Base-by-base conservation (phyloP, 2,113 vertebrate species). In the Acrocephalus kingi region DNA sequence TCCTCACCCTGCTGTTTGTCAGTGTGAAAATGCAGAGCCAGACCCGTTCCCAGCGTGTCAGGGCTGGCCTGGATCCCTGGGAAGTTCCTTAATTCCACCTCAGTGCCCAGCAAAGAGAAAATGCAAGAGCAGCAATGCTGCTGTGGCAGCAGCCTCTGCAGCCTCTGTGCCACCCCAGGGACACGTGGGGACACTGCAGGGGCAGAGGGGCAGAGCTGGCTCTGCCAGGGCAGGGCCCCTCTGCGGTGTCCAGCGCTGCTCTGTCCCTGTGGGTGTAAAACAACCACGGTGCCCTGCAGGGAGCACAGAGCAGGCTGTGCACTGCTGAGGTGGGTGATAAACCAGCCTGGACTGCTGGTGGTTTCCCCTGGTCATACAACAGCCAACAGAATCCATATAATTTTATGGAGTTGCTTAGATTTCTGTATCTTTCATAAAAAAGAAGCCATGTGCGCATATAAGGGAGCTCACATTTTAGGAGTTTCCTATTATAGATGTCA, bases 181-280 rank as follows among this genome's bases (percentile, higher is more conserved):
- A 24, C 37, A 15, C 2, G 12, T 31, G 52, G 71, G 90, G 31
- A 52, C 1, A 10, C 22, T 33, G 46, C 16, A 12, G 33, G 59
- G 85, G 46, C 62, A n/a, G 49, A 43, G 41, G 49, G 68, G 43
- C 55, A 37, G 64, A 30, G 73, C 52, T 45, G 77, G 45, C 11
- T 30, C 39, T 49, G 62, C 8, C 33, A 15, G 10, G 61, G 64
- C 41, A 46, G 68, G 25, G 86, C 48, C 52, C 18, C 3, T 8
- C 56, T 16, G 6, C 0, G 0, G 33, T 16, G 68, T 5, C 63
- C 0, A 0, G 51, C 0, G 0, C 15, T 28, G 55, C 48, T 43
- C 31, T 59, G 31, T 78, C 52, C 37, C 52, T 7, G 15, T 35
- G 27, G 20, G 7, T 27, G 61, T 25, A 9, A 27, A 78, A 59